Percentiles rank a stretch among this genome's conserved stretches.
Evolutionary conservation across 2,113 vertebrate genomes (phyloP).

Genomic region (Gila orcuttii): DNA sequence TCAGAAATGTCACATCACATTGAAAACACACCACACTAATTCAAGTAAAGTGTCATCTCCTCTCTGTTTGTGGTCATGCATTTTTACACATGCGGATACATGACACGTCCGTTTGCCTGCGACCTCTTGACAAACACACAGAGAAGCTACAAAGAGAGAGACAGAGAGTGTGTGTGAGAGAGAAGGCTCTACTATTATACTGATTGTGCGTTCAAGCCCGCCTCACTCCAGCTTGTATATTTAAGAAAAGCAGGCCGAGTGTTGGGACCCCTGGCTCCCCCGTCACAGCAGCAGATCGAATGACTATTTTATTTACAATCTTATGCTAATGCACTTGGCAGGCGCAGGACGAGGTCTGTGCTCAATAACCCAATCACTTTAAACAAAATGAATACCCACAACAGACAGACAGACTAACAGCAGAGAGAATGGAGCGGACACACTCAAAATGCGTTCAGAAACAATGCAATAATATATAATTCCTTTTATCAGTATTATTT

Average conservation of each 20-base stretch:
- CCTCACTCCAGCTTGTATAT: conserved; percentile 52
- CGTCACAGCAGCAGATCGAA: conserved; percentile 52
- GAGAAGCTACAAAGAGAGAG: neutral
- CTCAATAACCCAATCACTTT: conserved; percentile 58
- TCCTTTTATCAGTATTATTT: neutral
- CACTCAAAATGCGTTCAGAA: neutral
- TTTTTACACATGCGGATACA: neutral
- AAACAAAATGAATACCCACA: conserved; percentile 59
- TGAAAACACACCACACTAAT: neutral
- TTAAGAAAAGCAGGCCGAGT: conserved; percentile 58
- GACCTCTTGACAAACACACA: conserved; percentile 29
- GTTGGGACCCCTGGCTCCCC: conserved; percentile 35
- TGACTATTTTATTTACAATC: conserved; percentile 66
- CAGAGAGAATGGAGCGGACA: neutral
- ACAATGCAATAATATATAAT: neutral
- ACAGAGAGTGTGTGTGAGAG: neutral
- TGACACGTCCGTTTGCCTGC: neutral
- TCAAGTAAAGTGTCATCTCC: neutral
- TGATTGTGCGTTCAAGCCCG: neutral
- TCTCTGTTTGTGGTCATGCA: neutral
- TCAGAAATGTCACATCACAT: conserved; percentile 8
- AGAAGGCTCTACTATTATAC: neutral
- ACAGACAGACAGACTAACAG: conserved; percentile 33
- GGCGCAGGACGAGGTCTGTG: conserved; percentile 46
- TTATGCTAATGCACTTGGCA: conserved; percentile 60